Evolutionary conservation across 2,888 invertebrate genomes (phyloP), one percentile per base, ranked within the genome.

Genomic region (Gerris lacustris): DNA sequence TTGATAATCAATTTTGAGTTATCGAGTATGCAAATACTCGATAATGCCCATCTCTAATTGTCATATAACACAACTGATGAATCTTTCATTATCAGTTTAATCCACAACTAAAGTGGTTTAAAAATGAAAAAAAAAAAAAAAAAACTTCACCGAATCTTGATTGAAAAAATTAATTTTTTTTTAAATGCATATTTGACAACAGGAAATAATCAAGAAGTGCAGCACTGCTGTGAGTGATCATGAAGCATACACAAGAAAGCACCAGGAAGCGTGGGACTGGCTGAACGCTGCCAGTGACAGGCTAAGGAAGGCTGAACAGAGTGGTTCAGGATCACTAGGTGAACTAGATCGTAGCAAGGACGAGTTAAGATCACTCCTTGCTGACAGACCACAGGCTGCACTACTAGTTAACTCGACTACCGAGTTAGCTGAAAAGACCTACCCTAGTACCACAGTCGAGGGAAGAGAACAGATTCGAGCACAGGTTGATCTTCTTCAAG

Each of bases 171-270:
- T 31, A 31, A 31, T 31, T 31, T 31, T 31, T 31, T 31, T 31
- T n/a, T n/a, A n/a, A 31, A 31, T 31, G 31, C 1, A 31, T 31
- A 2, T 31, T 31, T 31, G 31, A 31, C 4, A 4, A 31, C 73
- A 85, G 84, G 94, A 95, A 81, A 87, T 95, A 45, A 86, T 94
- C 0, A 94, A 94, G 80, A 95, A 94, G 81, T 94, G 94, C 78
- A 94, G 94, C 77, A 92, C 94, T 82, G 89, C 93, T 6, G 88
- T 92, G 0, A 84, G 85, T 70, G 93, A 94, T 78, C 94, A 95
- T 76, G 86, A 86, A 73, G 83, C 85, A 0, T 94, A 90, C 78
- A 86, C 88, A 77, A 90, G 91, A 0, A 93, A 92, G 76, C 92
- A 93, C 78, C 88, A 89, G 71, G 89, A 92, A 78, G 93, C 92